A percentile compares a stretch with the other conserved stretches of the same genome.
These are phyloP conservation scores for Kuschelorhynchus macadamiae DNA, from an alignment of 2,888 invertebrate genomes.

Conservation along the genomic window DNA sequence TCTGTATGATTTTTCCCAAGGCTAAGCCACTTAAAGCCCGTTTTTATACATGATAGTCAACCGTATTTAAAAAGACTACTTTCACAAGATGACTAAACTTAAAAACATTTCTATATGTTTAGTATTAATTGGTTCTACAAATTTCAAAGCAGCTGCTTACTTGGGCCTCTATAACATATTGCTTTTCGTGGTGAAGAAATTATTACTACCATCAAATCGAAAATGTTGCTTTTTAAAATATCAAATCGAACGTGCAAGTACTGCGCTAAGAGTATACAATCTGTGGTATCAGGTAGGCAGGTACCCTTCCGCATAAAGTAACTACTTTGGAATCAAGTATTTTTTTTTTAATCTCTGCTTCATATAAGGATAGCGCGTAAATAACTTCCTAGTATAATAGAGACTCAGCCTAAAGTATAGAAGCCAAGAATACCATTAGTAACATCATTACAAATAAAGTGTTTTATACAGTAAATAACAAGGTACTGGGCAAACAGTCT, in stretches of 20 bases:
- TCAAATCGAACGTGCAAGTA: constrained; percentile 11
- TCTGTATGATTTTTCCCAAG: too few species aligned
- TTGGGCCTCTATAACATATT: too few species aligned
- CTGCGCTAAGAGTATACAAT: constrained; percentile 14
- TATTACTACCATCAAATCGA: too few species aligned
- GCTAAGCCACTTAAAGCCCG: too few species aligned
- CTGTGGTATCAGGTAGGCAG: constrained; percentile 2
- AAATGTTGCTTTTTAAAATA: too few species aligned
- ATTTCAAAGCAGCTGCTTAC: too few species aligned
- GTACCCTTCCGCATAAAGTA: constrained; percentile 13
- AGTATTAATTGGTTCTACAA: too few species aligned
- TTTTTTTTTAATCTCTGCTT: constrained; percentile 15
- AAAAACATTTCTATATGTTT: too few species aligned
- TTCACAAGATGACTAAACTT: too few species aligned
- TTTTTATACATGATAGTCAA: too few species aligned
- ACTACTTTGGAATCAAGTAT: constrained; percentile 1
- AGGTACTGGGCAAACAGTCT: constrained; percentile 40
- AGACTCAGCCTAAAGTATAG: constrained; percentile 30
- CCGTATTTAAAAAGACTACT: too few species aligned
- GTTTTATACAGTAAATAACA: constrained; percentile 46
- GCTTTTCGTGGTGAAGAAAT: too few species aligned
- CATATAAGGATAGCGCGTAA: constrained; percentile 34
- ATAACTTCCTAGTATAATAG: constrained; percentile 41
- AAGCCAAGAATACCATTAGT: constrained; percentile 41
- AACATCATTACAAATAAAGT: constrained; percentile 49